Evolutionary conservation across 2,113 vertebrate genomes (phyloP).

Genomic region (Callaeas wilsoni): DNA sequence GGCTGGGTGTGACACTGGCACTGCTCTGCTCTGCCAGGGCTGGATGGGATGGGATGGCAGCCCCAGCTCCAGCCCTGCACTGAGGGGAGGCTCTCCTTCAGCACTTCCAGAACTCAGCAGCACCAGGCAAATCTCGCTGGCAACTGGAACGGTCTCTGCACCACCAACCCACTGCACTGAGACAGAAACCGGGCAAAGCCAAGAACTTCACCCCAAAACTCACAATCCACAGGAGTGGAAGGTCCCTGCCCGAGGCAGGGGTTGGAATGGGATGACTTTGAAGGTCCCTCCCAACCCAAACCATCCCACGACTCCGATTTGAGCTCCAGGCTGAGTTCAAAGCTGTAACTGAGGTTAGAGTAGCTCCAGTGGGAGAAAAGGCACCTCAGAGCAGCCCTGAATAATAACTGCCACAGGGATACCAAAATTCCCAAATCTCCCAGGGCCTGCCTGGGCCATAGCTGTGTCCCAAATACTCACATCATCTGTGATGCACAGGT

Average conservation of each 20-base stretch:
- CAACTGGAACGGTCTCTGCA: neutral
- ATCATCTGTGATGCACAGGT: slow-evolving; percentile 97
- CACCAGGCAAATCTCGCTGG: accelerated
- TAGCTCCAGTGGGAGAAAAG: neutral
- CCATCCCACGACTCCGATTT: accelerated
- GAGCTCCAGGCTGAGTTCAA: neutral
- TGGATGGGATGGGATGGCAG: too few relatives aligned
- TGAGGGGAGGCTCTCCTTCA: neutral
- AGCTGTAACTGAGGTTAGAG: neutral
- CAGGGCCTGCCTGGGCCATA: neutral
- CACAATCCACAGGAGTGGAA: too few relatives aligned
- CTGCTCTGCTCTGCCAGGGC: too few relatives aligned
- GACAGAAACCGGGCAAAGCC: neutral
- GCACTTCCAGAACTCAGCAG: neutral
- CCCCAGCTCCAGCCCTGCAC: neutral
- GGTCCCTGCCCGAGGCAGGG: neutral
- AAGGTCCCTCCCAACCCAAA: neutral
- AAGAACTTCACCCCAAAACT: neutral
- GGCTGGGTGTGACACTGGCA: neutral
- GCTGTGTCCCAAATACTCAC: slow-evolving; percentile 78
- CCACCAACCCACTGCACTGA: neutral
- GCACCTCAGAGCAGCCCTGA: neutral
- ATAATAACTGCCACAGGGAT: neutral
- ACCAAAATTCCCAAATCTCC: neutral
- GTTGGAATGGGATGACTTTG: neutral